Evolutionary conservation across 2,113 vertebrate genomes (phyloP).

Genomic region (Lanius ludovicianus): DNA sequence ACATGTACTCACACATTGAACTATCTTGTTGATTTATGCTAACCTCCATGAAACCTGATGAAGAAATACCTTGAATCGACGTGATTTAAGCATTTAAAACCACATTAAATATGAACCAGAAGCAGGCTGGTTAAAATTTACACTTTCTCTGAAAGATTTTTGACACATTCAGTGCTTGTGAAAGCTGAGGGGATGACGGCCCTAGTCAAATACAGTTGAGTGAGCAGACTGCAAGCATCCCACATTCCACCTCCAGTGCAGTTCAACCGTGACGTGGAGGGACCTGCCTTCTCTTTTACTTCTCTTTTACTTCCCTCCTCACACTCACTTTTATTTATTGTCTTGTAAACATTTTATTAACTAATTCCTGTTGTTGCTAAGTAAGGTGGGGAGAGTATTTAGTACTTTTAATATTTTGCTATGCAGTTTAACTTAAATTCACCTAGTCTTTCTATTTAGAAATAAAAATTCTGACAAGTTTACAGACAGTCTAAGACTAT

Average conservation of each 20-base stretch:
- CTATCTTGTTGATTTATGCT: constrained; percentile 36
- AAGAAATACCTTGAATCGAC: constrained; percentile 55
- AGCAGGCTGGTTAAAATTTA: constrained; percentile 80
- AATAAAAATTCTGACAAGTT: constrained; percentile 43
- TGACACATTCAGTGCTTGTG: constrained; percentile 81
- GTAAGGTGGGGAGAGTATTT: neutral
- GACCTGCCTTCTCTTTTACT: constrained; percentile 69
- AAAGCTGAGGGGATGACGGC: constrained; percentile 81
- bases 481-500: neutral
- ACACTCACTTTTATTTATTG: constrained; percentile 53
- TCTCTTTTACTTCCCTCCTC: constrained; percentile 34
- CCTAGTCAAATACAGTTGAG: constrained; percentile 84
- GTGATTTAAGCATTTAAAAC: constrained; percentile 67
- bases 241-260: constrained; percentile 76
- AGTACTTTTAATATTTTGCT: neutral
- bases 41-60: constrained; percentile 11
- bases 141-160: constrained; percentile 80
- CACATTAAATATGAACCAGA: constrained; percentile 76
- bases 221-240: constrained; percentile 79
- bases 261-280: constrained; percentile 81
- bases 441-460: constrained; percentile 11
- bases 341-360: constrained; percentile 64
- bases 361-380: constrained; percentile 21
- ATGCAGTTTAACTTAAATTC: constrained; percentile 2
- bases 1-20: neutral